A percentile compares a stretch with the other conserved stretches of the same genome.
phyloP scores from a whole-genome alignment of 2,113 vertebrate species.

The Nicator chloris region DNA sequence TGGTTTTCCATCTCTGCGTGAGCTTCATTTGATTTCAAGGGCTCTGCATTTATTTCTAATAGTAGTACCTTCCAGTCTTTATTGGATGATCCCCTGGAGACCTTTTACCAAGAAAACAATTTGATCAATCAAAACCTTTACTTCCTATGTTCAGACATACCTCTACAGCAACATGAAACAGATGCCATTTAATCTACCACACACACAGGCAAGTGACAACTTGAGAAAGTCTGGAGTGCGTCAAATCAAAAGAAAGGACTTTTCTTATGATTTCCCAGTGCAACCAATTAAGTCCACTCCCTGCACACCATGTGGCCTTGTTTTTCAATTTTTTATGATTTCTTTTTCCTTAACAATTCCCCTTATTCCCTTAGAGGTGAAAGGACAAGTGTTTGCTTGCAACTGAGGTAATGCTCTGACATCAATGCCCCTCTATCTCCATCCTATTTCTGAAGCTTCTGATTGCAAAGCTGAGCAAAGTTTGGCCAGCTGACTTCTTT shows the following conservation, averaged over 20 bases:
- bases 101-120: background rate
- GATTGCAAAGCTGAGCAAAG: background rate
- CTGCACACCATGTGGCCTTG: background rate
- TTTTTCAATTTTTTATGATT: background rate
- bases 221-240: constrained; percentile 17
- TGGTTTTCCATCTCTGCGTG: background rate
- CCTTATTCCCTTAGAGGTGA: background rate
- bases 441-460: background rate
- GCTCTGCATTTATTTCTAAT: background rate
- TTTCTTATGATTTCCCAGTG: constrained; percentile 26
- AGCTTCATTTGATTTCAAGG: background rate
- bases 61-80: background rate
- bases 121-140: background rate
- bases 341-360: background rate
- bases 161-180: background rate
- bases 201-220: background rate
- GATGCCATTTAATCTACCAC: background rate
- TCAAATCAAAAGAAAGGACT: constrained; percentile 15
- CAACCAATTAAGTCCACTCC: constrained; percentile 34
- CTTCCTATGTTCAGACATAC: background rate
- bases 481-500: background rate
- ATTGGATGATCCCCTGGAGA: background rate
- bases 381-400: background rate
- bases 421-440: background rate
- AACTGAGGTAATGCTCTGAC: background rate